Base-by-base conservation (phyloP, 2,888 invertebrate species). In the Lepeophtheirus nordmannii region DNA sequence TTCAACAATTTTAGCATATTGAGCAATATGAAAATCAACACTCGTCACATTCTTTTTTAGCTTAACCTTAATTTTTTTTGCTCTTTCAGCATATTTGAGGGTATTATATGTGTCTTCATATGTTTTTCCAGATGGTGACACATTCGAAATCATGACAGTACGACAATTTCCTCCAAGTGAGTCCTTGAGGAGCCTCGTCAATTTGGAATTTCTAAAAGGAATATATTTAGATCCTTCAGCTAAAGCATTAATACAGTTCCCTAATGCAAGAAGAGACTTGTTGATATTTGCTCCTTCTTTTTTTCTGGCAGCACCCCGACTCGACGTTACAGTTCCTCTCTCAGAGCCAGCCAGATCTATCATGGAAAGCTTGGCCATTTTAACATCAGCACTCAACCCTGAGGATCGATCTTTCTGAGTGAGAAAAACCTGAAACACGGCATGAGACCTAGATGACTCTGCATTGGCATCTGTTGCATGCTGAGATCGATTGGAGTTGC, bases 41-140 rank as follows among this genome's bases (percentile, higher is more conserved):
- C 83, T 83, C 0, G 86, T 79, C 37, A 87, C 82, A 73, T 89
- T 89, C 75, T 82, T 82, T 74, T 82, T 82, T 46, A 83, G 75
- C 75, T 80, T 72, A 58, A 71, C 79, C 71, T 87, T 86, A 65
- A 90, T 90, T 71, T 86, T 85, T 74, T 86, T 89, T 0, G 89
- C 89, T 63, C 89, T 76, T 41, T 85, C 84, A 0, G 89, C 89
- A 73, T 89, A 90, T 70, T 89, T 87, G 1, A 94, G 75, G 0
- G 93, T 94, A 71, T 93, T 94, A 74, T 92, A 90, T 0, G 92
- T 91, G 72, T 94, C 93, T 72, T 93, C 93, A 73, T 85, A 92
- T 14, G 84, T 82, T 9, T 82, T 70, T 38, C 82, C 82, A 0
- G 87, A 83, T 0, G 89, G 87, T 0, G 90, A 88, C 0, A 92